These are phyloP conservation scores for Scaptomyza polygonia DNA, from an alignment of 2,888 invertebrate species.

Conservation along the genomic window DNA sequence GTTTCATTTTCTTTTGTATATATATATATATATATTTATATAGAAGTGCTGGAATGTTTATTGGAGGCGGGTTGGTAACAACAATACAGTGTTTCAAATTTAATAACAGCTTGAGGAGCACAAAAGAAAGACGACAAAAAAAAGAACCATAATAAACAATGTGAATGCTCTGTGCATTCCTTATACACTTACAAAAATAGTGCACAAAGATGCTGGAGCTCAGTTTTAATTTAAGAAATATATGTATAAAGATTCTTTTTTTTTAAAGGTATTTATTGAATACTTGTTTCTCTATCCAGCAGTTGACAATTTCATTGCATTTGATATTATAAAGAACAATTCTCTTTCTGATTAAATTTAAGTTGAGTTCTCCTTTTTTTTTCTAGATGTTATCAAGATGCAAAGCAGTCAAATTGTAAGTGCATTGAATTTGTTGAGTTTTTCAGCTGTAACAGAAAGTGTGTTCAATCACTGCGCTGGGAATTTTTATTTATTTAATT, in stretches of 20 bases:
- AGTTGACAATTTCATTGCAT: neutral
- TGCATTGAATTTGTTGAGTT: constrained; percentile 34
- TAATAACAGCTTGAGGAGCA: constrained; percentile 62
- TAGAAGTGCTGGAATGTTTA: constrained; percentile 1
- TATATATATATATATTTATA: constrained; percentile 15
- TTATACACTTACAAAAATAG: constrained; percentile 22
- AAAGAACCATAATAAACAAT: constrained; percentile 35
- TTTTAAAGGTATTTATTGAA: neutral
- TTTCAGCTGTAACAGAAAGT: constrained; percentile 29
- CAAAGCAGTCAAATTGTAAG: neutral
- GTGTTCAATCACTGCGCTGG: constrained; percentile 70
- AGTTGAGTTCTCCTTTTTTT: no score
- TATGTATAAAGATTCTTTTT: neutral
- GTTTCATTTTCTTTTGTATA: constrained; percentile 17
- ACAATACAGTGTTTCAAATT: constrained; percentile 58
- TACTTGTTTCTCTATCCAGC: neutral
- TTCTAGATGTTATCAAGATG: neutral
- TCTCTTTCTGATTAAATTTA: neutral
- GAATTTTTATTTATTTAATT: constrained; percentile 75
- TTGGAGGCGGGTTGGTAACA: neutral
- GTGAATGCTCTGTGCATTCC: neutral
- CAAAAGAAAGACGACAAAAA: constrained; percentile 50
- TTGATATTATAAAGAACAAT: neutral
- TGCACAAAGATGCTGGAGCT: no score
- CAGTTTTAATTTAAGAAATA: neutral